Evolutionary conservation across 2,113 vertebrate species (phyloP).

Genomic region (Chaetura pelagica): DNA sequence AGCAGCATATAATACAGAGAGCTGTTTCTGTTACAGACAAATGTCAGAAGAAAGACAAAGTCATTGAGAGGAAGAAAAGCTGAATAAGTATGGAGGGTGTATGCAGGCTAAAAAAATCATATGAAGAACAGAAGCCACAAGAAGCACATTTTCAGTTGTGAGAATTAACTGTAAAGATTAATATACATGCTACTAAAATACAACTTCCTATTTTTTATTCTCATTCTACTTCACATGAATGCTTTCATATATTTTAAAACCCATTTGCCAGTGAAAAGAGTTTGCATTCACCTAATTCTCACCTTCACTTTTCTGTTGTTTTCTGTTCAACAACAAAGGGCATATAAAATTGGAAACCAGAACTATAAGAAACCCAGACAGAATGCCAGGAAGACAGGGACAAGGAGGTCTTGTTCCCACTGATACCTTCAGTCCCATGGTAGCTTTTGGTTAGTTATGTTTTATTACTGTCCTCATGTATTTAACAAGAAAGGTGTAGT

Average conservation of each 20-base stretch:
- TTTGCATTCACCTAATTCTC: not conserved
- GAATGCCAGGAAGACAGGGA: not conserved
- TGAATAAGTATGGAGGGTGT: not conserved
- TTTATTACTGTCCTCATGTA: not conserved
- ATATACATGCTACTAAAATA: not conserved
- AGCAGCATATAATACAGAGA: not conserved
- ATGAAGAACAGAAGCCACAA: not conserved
- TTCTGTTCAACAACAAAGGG: not conserved
- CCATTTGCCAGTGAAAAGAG: not conserved
- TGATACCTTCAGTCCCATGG: not conserved
- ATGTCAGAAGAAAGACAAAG: not conserved
- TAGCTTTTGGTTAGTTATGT: not conserved
- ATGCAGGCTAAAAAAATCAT: not conserved
- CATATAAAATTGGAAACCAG: not conserved
- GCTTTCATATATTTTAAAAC: not conserved
- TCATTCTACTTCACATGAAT: not conserved
- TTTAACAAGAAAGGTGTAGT: not conserved
- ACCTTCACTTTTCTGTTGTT: not conserved
- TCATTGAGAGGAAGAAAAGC: not conserved
- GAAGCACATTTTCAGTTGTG: not conserved
- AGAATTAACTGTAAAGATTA: not conserved
- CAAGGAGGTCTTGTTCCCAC: not conserved
- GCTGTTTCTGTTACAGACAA: not conserved
- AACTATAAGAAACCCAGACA: not conserved
- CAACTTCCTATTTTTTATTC: not conserved